phyloP scores from a whole-genome alignment of 2,797 vertebrate species.

The Notamacropus eugenii region DNA sequence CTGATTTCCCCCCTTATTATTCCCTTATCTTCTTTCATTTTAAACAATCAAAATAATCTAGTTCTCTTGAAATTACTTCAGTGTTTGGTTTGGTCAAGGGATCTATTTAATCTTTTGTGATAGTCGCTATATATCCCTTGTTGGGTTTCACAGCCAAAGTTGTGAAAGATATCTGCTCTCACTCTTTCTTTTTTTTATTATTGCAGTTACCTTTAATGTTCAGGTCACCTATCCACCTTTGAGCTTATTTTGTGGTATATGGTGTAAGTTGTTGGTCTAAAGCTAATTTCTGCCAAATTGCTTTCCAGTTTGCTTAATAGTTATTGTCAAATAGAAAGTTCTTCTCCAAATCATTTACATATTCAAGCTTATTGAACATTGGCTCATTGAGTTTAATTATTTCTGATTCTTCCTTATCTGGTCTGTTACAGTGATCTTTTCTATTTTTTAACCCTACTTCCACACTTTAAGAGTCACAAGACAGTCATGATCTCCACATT shows the following conservation, averaged over 20 bases:
- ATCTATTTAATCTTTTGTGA: background rate
- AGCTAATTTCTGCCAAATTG: background rate
- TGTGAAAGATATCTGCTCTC: background rate
- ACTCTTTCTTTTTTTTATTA: background rate
- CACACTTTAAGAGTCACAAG: slow-evolving; percentile 35
- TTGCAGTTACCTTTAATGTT: background rate
- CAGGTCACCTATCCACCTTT: background rate
- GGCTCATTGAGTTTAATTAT: background rate
- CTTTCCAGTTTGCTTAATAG: background rate
- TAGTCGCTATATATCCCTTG: background rate
- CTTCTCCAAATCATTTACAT: background rate
- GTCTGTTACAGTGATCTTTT: background rate
- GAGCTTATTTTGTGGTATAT: background rate
- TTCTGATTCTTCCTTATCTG: background rate
- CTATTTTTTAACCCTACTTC: slow-evolving; percentile 19
- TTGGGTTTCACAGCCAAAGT: background rate
- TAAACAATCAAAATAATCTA: background rate
- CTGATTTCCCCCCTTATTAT: background rate
- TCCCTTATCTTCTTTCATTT: background rate
- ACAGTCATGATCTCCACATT: background rate
- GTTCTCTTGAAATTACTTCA: background rate
- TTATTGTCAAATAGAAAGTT: background rate
- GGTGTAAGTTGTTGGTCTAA: background rate
- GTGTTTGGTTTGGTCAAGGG: background rate
- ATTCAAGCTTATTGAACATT: background rate